A percentile compares a stretch with the other conserved stretches of the same genome.
Conservation (phyloP, 2,113 vertebrate species). For the Gavia stellata region DNA sequence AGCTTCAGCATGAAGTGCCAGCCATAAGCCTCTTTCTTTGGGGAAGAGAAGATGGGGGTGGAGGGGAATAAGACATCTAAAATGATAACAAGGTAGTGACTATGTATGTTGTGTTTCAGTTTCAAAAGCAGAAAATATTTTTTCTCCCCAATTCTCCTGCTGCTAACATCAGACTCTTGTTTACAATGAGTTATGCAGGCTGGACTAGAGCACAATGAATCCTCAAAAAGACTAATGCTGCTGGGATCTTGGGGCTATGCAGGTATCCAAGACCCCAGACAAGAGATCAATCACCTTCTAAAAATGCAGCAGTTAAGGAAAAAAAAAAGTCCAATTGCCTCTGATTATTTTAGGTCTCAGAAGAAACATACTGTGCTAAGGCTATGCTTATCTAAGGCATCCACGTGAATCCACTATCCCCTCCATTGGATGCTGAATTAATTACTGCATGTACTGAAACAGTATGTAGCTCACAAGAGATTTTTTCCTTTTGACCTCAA, state of each 20-base stretch:
- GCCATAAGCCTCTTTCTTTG: background rate
- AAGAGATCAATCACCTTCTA: conserved; percentile 43
- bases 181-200: conserved; percentile 9
- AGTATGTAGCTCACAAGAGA: background rate
- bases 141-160: background rate
- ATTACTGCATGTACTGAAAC: background rate
- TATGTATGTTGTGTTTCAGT: background rate
- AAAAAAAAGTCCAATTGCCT: background rate
- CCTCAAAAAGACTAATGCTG: conserved; percentile 14
- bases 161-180: background rate
- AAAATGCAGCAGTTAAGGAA: conserved; percentile 39
- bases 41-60: background rate
- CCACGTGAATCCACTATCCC: background rate
- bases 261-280: conserved; percentile 1
- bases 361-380: conserved; percentile 22
- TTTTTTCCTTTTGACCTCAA: background rate
- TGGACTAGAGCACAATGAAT: background rate
- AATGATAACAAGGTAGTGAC: background rate
- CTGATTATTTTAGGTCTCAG: conserved; percentile 33
- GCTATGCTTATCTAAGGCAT: conserved; percentile 30
- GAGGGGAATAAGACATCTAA: background rate
- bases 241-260: conserved; percentile 7
- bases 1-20: background rate
- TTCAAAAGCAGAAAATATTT: background rate
- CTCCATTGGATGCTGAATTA: background rate